Percentiles rank a stretch among this genome's conserved stretches.
These are phyloP conservation scores for Chionodraco myersi DNA, from an alignment of 2,113 vertebrate genomes.

Conservation along the genomic window DNA sequence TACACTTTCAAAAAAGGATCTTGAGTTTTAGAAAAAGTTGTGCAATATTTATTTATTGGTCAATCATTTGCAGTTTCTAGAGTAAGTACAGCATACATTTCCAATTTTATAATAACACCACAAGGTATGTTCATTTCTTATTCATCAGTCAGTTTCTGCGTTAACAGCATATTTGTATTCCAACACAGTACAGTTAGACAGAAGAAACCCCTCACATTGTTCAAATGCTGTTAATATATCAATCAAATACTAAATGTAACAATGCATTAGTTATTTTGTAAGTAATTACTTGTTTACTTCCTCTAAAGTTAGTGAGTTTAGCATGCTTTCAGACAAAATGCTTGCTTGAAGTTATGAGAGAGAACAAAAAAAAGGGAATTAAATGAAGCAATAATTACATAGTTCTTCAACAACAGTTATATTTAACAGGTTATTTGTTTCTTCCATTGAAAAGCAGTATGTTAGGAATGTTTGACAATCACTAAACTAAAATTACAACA, in stretches of 20 bases:
- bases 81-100: conserved; percentile 22
- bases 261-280: neutral
- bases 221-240: conserved; percentile 17
- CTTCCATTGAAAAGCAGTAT: neutral
- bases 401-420: neutral
- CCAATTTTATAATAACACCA: neutral
- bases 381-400: neutral
- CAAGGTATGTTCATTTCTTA: neutral
- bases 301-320: neutral
- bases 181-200: neutral
- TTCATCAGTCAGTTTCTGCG: neutral
- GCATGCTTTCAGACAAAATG: neutral
- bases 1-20: neutral
- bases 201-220: neutral
- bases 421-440: neutral
- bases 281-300: neutral
- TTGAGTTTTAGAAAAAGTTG: neutral
- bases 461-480: conserved; percentile 65
- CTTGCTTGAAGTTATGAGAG: neutral
- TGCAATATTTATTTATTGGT: conserved; percentile 56
- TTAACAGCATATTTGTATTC: conserved; percentile 10
- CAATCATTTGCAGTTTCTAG: conserved; percentile 27
- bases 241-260: neutral
- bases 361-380: neutral
- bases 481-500: conserved; percentile 6